Evolutionary conservation across 2,113 vertebrate genomes (phyloP), one percentile per base, ranked within the genome.

Genomic region (Amphiprion percula): DNA sequence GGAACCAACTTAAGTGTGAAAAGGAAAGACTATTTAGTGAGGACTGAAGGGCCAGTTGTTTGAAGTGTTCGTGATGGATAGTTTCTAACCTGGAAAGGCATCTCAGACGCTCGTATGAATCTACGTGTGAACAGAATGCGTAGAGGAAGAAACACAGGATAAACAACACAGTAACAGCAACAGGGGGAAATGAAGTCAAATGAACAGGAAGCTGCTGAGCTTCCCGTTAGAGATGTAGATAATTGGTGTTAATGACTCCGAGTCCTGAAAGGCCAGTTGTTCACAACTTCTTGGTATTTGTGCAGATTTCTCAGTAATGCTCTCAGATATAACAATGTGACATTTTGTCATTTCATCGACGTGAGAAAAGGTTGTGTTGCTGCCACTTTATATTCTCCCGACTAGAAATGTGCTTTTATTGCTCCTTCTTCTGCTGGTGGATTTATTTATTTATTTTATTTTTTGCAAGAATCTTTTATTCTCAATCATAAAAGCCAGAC

Each of bases 161-260:
- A 93, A 94, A 95, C 93, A 95, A 93, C 87, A 84, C 87, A 66
- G 83, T 68, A 78, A 73, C 71, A 90, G 91, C 89, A 89, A 91
- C 91, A 52, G 66, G 74, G 85, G 94, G 94, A 95, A 93, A 90
- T 90, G 86, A 86, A 86, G 93, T 95, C 92, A 91, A 94, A 87
- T 74, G 91, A 93, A 86, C 82, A 90, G 94, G 95, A 95, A 94
- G 91, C 89, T 83, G 53, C 79, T 44, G 74, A 23, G 79, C 87
- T 94, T 95, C 95, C 95, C 68, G 77, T 73, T 84, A 64, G 73
- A 88, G 89, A 87, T 85, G 83, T 64, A 85, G 83, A 86, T 92
- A 91, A 93, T 92, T 93, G 90, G 88, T 80, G 81, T 86, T 93
- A 91, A 93, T 90, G 90, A 91, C 75, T 87, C 39, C 26, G 81